Evolutionary conservation across 2,797 vertebrate species (phyloP).

Genomic region (Notamacropus eugenii): DNA sequence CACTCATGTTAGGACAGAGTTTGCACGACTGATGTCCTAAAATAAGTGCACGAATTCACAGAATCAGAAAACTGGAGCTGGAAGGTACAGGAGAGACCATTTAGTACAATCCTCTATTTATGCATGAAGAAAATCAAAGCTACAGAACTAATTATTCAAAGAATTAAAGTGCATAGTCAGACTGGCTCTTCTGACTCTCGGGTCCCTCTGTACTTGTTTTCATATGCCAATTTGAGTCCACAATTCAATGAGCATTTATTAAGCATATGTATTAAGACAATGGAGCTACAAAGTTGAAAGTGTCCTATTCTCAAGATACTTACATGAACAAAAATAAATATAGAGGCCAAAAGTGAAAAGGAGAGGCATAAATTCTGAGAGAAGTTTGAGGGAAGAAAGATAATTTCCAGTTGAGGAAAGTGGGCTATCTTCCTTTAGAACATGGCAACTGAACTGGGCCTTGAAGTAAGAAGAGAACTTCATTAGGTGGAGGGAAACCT

Average conservation of each 20-base stretch:
- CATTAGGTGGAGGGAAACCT: no score
- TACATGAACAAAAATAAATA: neutral
- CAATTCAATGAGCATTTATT: neutral
- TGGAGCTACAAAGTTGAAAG: neutral
- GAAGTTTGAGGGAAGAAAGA: no score
- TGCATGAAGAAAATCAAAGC: neutral
- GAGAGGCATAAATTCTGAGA: neutral
- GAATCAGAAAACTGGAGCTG: neutral
- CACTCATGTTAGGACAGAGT: constrained; percentile 1
- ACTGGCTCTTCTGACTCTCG: neutral
- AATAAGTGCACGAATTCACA: constrained; percentile 30
- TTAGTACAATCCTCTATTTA: neutral
- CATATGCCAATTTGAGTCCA: neutral
- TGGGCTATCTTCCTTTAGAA: neutral
- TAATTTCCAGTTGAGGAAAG: neutral
- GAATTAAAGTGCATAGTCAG: constrained; percentile 11
- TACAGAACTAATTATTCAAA: neutral
- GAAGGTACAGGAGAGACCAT: neutral
- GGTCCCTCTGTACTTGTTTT: neutral
- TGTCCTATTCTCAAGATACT: neutral
- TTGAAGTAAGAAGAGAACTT: no score
- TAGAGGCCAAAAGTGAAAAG: neutral
- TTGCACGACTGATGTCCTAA: constrained; percentile 2
- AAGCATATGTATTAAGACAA: neutral
- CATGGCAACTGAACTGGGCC: neutral